Conservation (phyloP, 2,888 invertebrate species). For the Athalia cordata region DNA sequence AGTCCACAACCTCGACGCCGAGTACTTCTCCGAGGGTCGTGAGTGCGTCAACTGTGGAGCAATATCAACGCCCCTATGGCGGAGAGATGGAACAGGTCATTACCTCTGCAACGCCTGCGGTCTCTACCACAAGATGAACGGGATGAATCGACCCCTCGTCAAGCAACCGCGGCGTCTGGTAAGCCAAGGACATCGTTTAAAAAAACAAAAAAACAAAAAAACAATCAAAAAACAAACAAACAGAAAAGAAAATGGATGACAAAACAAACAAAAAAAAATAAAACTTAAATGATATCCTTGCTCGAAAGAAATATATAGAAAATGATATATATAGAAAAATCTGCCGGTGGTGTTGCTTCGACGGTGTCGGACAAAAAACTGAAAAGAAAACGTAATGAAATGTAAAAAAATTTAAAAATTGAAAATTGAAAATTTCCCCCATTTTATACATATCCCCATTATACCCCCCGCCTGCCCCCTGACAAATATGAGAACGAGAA, state of each 20-base stretch:
- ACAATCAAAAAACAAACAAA: slow-evolving; percentile 27
- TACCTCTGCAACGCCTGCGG: slow-evolving; percentile 99
- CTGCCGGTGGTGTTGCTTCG: slow-evolving; percentile 68
- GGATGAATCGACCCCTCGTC: slow-evolving; percentile 93
- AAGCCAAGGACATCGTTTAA: slow-evolving; percentile 75
- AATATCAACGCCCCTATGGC: slow-evolving; percentile 96
- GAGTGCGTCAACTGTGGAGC: slow-evolving; percentile 99
- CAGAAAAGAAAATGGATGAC: slow-evolving; percentile 34
- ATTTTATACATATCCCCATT: too few relatives aligned
- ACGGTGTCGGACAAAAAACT: slow-evolving; percentile 26
- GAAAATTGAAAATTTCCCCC: too few relatives aligned
- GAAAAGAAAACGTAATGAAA: slow-evolving; percentile 46
- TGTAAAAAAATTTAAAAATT: too few relatives aligned
- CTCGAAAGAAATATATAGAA: neutral
- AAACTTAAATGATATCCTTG: slow-evolving; percentile 6
- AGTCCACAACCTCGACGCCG: slow-evolving; percentile 72
- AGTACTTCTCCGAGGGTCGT: slow-evolving; percentile 84
- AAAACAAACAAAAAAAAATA: slow-evolving; percentile 45
- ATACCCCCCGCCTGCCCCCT: too few relatives aligned
- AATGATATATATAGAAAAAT: slow-evolving; percentile 59
- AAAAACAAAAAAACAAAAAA: slow-evolving; percentile 41
- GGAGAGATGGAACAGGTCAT: slow-evolving; percentile 97
- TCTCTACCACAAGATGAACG: slow-evolving; percentile 99
- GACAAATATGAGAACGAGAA: too few relatives aligned
- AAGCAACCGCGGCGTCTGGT: slow-evolving; percentile 95